Conservation (phyloP, 2,888 invertebrate species). For the Scaptomyza cyrtandrae region DNA sequence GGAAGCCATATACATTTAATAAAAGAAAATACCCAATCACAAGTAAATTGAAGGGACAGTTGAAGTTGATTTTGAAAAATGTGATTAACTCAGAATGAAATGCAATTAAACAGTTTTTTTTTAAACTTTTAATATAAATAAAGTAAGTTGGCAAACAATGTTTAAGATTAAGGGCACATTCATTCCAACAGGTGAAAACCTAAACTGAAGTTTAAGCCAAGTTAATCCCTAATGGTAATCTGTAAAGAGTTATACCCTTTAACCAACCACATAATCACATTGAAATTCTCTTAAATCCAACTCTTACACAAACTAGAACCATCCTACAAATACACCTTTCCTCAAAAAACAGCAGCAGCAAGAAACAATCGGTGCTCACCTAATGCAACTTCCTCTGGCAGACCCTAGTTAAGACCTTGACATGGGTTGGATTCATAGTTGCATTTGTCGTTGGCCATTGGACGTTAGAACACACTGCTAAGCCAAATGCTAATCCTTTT, state of each 20-base stretch:
- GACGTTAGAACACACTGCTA: slow-evolving; percentile 66
- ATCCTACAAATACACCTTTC: slow-evolving; percentile 8
- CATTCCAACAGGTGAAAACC: neutral
- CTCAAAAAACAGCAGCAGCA: neutral
- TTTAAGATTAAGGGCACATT: neutral
- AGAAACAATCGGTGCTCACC: slow-evolving; percentile 20
- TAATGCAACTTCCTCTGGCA: slow-evolving; percentile 39
- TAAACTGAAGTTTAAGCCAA: neutral
- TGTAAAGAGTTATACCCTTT: slow-evolving; percentile 24
- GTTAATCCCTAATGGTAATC: slow-evolving; percentile 10
- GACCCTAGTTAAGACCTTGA: slow-evolving; percentile 54
- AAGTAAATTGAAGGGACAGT: slow-evolving; percentile 1
- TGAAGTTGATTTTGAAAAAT: slow-evolving; percentile 6
- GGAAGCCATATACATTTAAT: slow-evolving; percentile 29
- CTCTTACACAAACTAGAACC: slow-evolving; percentile 22
- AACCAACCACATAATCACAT: slow-evolving; percentile 48
- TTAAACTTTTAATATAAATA: neutral
- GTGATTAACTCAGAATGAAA: slow-evolving; percentile 6
- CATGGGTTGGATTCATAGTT: slow-evolving; percentile 41
- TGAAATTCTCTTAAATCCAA: slow-evolving; percentile 32
- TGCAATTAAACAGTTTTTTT: neutral
- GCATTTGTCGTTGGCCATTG: slow-evolving; percentile 39
- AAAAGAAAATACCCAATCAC: slow-evolving; percentile 15
- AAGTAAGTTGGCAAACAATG: neutral
- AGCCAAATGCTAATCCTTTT: slow-evolving; percentile 73